Conservation (phyloP, 2,797 vertebrate species). For the Trichosurus vulpecula region DNA sequence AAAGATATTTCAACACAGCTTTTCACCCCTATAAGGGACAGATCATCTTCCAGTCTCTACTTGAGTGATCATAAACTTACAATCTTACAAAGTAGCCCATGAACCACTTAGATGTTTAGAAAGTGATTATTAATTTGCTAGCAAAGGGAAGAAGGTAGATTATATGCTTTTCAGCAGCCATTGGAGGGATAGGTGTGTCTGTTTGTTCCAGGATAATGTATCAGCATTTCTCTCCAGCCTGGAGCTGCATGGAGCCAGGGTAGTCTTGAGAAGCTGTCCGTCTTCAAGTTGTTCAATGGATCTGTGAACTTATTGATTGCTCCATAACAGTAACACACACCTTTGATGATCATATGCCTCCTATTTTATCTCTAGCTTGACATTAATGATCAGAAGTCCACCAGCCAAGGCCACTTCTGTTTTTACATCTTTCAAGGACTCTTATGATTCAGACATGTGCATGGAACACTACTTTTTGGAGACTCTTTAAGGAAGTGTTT, state of each 20-base stretch:
- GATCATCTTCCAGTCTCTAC: neutral
- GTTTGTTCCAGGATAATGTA: neutral
- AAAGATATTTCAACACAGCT: neutral
- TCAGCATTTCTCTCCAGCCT: neutral
- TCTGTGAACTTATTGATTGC: neutral
- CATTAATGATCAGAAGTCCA: neutral
- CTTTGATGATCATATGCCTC: neutral
- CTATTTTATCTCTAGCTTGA: neutral
- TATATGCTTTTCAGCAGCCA: too few relatives aligned
- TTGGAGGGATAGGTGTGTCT: neutral
- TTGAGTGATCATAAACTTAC: neutral
- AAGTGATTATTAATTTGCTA: neutral
- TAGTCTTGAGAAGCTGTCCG: neutral
- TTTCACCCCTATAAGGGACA: neutral
- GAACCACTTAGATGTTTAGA: neutral
- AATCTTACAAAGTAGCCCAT: neutral
- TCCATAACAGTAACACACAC: neutral
- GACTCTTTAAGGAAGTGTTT: neutral
- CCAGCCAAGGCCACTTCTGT: neutral
- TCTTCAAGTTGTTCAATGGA: neutral
- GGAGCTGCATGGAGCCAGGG: neutral
- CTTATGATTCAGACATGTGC: neutral
- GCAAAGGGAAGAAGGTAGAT: neutral
- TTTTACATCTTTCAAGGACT: neutral
- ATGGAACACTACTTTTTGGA: neutral